Evolutionary conservation across 2,113 vertebrate genomes (phyloP), one percentile per base, ranked within the genome.

Genomic region (Stigmatopora nigra): DNA sequence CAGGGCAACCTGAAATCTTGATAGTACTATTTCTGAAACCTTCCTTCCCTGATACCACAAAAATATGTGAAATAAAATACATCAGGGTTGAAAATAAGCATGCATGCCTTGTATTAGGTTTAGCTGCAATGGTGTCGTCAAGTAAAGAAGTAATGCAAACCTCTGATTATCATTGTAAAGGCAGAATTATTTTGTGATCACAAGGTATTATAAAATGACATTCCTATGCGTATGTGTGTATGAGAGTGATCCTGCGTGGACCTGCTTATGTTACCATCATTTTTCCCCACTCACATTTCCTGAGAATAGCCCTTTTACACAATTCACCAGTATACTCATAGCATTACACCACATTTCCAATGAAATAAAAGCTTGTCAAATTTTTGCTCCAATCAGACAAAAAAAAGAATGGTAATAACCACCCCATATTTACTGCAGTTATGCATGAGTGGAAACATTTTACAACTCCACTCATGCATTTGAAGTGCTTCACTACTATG

Each of bases 221-320:
- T 67, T 55, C 67, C 69, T 25, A 70, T 6, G 72, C 1, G 55
- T 17, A n/a, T n/a, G 68, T 57, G 70, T 2, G 66, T 77, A 64
- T 22, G 57, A 13, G 45, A 13, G 45, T 13, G 25, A 31, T 31
- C 25, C 5, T 41, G 38, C 15, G 13, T 47, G 46, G 74, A 49
- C 74, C 72, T 79, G 58, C 74, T 69, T 79, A 53, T 47, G 57
- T 79, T 81, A n/a, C 81, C 73, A 82, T 81, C 1, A 83, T 84
- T 81, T 85, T 84, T 78, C 82, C 82, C 80, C 77, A 67, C 69
- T 69, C 75, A 71, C 62, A 68, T 68, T 70, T 73, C 63, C 9
- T 47, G 66, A 70, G 69, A 78, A 80, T 69, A 64, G 67, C 68
- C 78, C 64, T 83, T 73, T 61, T 38, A 19, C 58, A 14, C 35